Conservation (phyloP, 2,797 vertebrate species). For the Anguilla anguilla region DNA sequence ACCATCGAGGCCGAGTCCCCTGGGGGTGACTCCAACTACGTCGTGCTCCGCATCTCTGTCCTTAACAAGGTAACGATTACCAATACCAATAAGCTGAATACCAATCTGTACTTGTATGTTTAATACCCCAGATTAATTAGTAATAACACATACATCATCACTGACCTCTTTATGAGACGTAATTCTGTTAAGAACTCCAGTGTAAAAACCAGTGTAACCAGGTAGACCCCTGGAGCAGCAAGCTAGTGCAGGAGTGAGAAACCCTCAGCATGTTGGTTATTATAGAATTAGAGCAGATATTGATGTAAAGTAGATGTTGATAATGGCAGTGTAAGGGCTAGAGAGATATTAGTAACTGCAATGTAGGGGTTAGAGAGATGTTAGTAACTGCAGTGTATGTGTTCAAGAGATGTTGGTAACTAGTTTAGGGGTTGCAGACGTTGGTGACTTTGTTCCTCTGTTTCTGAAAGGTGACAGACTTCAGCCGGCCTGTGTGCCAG, state of each 20-base stretch:
- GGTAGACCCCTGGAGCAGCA: no score
- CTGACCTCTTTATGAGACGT: not conserved
- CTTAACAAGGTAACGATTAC: constrained; percentile 49
- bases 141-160: not conserved
- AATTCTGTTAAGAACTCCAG: no score
- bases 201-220: no score
- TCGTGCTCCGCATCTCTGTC: constrained; percentile 52
- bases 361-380: not conserved
- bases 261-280: no score
- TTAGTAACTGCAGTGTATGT: no score
- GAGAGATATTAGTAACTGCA: not conserved
- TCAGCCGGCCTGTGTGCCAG: constrained; percentile 52
- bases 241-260: not conserved
- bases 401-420: not conserved
- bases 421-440: not conserved
- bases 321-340: not conserved
- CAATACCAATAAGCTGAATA: not conserved
- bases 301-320: not conserved
- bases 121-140: not conserved
- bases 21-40: constrained; percentile 58
- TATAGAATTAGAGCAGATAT: no score
- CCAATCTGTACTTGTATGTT: not conserved
- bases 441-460: not conserved
- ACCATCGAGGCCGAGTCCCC: constrained; percentile 57
- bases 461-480: constrained; percentile 55